Evolutionary conservation across 2,113 vertebrate species (phyloP).

Genomic region (Myxocyprinus asiaticus): DNA sequence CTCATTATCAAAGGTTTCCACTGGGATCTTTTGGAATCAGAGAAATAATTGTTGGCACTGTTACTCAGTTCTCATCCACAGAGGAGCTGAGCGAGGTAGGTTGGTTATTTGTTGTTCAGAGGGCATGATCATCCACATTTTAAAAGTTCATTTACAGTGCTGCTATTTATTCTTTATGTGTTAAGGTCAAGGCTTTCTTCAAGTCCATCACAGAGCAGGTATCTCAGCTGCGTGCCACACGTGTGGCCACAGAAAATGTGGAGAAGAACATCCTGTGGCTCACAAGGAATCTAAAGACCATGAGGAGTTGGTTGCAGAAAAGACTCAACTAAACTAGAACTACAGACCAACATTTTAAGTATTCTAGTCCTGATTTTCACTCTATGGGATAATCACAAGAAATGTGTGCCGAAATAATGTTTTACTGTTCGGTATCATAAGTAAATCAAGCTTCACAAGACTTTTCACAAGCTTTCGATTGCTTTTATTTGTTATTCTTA

Average conservation of each 20-base stretch:
- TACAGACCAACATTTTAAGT: neutral
- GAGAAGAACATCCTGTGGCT: constrained; percentile 78
- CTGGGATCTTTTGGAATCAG: constrained; percentile 74
- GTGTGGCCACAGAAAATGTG: constrained; percentile 74
- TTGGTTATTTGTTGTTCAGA: neutral
- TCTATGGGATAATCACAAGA: neutral
- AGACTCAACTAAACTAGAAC: constrained; percentile 51
- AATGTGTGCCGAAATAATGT: neutral
- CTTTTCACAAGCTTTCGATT: neutral
- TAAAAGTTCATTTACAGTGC: neutral
- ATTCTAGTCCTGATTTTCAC: too few relatives aligned
- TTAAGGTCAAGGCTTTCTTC: constrained; percentile 77
- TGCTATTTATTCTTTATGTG: constrained; percentile 27
- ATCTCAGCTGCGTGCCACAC: constrained; percentile 71
- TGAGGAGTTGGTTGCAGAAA: constrained; percentile 71
- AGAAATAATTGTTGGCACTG: constrained; percentile 71
- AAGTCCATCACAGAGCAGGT: constrained; percentile 73
- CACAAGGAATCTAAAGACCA: constrained; percentile 70
- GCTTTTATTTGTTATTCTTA: neutral
- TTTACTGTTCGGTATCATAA: neutral
- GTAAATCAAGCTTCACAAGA: neutral
- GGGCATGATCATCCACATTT: neutral
- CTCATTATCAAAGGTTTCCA: constrained; percentile 69
- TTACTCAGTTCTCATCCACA: constrained; percentile 71
- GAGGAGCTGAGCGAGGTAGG: constrained; percentile 74